Base-by-base conservation (phyloP, 2,113 vertebrate genomes). In the Nymphicus hollandicus region DNA sequence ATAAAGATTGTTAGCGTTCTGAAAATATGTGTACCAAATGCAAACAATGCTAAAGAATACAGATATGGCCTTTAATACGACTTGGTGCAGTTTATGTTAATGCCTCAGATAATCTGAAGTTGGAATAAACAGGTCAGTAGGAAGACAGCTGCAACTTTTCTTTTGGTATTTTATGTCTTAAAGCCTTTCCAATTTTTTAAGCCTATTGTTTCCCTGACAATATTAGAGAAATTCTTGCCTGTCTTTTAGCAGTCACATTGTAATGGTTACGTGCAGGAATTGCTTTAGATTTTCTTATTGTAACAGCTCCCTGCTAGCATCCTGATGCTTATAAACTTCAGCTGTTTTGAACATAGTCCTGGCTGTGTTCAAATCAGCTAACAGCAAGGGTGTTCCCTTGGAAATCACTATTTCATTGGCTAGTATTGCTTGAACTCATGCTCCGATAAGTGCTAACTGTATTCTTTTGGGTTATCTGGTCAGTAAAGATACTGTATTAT, bases 21-120 rank as follows among this genome's bases (percentile, higher is more conserved):
- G 69, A 86, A 94, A 94, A 93, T 56, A 71, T 60, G 52, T 61
- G 44, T 86, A 74, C 68, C 49, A 65, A 74, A 76, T 87, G 50
- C 88, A 81, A 94, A 66, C 27, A 80, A 63, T 61, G 56, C 78
- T 91, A 93, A 95, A 86, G 94, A 81, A 92, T 91, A 89, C 16
- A 90, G 83, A 94, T 91, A 86, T 0, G 4, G 85, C 55, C 79
- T 78, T 91, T 84, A 91, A 66, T 81, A 89, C 88, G 31, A 29
- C 22, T 50, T 47, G 70, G 74, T 46, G 49, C 61, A 82, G 70
- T 91, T 84, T 94, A 86, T 91, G 70, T 86, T 93, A 94, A 89
- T 78, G n/a, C 43, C 41, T 86, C 78, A 93, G 49, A 85, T 88
- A 93, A 88, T 85, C 81, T 96, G 89, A 77, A 86, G 28, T 68